phyloP scores from a whole-genome alignment of 2,797 vertebrate genomes.

The Rhodeus uyekii region DNA sequence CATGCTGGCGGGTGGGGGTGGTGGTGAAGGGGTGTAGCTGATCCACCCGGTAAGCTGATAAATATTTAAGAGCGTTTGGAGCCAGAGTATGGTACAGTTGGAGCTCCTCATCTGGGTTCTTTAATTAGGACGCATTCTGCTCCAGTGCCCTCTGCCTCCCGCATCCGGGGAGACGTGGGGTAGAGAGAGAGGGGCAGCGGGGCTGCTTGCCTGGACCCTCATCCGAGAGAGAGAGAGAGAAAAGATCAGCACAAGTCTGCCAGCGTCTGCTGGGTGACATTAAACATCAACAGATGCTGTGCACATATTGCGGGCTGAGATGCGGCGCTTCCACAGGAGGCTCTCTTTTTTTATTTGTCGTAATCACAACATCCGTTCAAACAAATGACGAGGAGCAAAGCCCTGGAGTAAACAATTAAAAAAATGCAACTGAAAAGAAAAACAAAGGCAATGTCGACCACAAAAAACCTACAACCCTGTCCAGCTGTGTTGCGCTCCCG shows the following conservation, averaged over 20 bases:
- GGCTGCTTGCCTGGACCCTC: constrained; percentile 47
- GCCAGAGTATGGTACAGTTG: constrained; percentile 56
- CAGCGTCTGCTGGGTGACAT: constrained; percentile 66
- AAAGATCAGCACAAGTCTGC: constrained; percentile 41
- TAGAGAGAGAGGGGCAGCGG: constrained; percentile 38
- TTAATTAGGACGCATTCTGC: constrained; percentile 63
- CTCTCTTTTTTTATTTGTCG: constrained; percentile 54
- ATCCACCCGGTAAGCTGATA: constrained; percentile 62
- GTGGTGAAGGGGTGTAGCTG: constrained; percentile 44
- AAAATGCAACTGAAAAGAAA: constrained; percentile 52
- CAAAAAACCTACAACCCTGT: constrained; percentile 15
- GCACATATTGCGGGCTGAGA: constrained; percentile 62
- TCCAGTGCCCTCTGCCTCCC: constrained; percentile 57
- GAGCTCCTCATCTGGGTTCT: constrained; percentile 57
- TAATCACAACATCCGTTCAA: constrained; percentile 65
- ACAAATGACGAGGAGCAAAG: constrained; percentile 61
- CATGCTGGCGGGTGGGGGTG: constrained; percentile 32
- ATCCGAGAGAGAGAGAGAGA: constrained; percentile 41
- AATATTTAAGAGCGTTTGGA: constrained; percentile 60
- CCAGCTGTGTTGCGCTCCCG: constrained; percentile 30
- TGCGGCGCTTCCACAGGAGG: constrained; percentile 62
- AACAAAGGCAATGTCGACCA: constrained; percentile 37
- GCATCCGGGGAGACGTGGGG: constrained; percentile 47
- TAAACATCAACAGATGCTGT: constrained; percentile 67
- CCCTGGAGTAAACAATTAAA: constrained; percentile 58